phyloP scores from a whole-genome alignment of 2,888 invertebrate genomes.

The Eutolmus rufibarbis region DNA sequence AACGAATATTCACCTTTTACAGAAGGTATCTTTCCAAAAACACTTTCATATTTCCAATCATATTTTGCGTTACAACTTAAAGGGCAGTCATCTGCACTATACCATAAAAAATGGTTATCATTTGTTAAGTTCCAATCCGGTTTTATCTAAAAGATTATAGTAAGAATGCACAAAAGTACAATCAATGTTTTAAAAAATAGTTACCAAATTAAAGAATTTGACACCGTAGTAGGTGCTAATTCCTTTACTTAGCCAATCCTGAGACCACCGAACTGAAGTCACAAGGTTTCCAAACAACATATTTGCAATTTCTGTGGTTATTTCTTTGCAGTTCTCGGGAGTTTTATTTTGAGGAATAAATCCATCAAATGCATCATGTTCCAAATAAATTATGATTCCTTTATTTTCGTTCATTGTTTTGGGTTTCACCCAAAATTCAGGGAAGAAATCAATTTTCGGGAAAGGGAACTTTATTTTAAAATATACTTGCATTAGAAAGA shows the following conservation, averaged over 20 bases:
- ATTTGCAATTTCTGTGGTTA: slow-evolving; percentile 71
- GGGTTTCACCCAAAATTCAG: too few species aligned
- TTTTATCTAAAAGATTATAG: not conserved
- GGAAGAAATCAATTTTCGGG: too few species aligned
- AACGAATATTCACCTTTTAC: not conserved
- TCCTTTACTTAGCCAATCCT: slow-evolving; percentile 71
- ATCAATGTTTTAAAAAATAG: too few species aligned
- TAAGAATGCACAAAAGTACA: too few species aligned
- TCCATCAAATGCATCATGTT: too few species aligned
- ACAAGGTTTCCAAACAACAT: slow-evolving; percentile 84
- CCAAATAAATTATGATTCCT: too few species aligned
- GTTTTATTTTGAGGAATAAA: not conserved
- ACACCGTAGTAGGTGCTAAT: slow-evolving; percentile 74
- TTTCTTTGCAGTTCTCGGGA: slow-evolving; percentile 66
- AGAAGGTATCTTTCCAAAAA: not conserved
- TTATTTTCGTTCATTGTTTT: too few species aligned
- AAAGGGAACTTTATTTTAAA: too few species aligned
- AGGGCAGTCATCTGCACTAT: not conserved
- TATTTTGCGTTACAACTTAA: not conserved
- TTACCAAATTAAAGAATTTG: too few species aligned
- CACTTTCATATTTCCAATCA: not conserved
- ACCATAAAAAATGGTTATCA: not conserved
- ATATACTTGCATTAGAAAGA: too few species aligned
- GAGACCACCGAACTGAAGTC: slow-evolving; percentile 71
- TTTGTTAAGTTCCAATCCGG: not conserved